phyloP scores from a whole-genome alignment of 2,888 invertebrate species.

The Orthonevra nobilis region DNA sequence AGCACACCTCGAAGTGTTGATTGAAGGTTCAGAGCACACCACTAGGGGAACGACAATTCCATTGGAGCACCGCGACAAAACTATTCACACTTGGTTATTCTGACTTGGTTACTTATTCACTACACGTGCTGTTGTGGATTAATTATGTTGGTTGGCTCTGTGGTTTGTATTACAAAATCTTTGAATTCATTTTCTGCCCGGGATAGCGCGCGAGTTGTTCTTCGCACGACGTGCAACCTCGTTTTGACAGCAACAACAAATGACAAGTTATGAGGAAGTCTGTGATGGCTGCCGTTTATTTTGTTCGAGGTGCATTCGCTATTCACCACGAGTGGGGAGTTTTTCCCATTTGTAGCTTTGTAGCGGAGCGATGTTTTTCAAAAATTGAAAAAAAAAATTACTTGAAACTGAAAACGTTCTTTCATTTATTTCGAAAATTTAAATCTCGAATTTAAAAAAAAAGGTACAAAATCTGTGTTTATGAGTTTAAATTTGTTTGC shows the following conservation, averaged over 20 bases:
- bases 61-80: conserved; percentile 31
- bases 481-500: no score
- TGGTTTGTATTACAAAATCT: conserved; percentile 49
- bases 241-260: conserved; percentile 70
- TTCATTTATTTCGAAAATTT: no score
- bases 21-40: no score
- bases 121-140: conserved; percentile 51
- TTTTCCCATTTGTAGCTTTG: conserved; percentile 47
- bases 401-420: no score
- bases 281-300: conserved; percentile 56
- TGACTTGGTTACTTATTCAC: conserved; percentile 41
- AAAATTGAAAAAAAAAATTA: background rate
- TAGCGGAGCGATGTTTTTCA: background rate
- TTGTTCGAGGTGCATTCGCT: background rate
- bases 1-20: background rate
- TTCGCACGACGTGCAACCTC: conserved; percentile 68
- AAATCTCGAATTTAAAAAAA: no score
- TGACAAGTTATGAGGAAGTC: conserved; percentile 50
- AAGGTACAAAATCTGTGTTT: no score
- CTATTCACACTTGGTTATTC: conserved; percentile 26
- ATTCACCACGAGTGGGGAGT: conserved; percentile 15
- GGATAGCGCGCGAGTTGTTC: conserved; percentile 63
- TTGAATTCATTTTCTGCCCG: conserved; percentile 50
- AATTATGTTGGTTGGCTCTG: conserved; percentile 15
- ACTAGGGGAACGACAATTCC: background rate